Evolutionary conservation across 2,888 invertebrate species (phyloP).

Genomic region (Cremastinae sp.): DNA sequence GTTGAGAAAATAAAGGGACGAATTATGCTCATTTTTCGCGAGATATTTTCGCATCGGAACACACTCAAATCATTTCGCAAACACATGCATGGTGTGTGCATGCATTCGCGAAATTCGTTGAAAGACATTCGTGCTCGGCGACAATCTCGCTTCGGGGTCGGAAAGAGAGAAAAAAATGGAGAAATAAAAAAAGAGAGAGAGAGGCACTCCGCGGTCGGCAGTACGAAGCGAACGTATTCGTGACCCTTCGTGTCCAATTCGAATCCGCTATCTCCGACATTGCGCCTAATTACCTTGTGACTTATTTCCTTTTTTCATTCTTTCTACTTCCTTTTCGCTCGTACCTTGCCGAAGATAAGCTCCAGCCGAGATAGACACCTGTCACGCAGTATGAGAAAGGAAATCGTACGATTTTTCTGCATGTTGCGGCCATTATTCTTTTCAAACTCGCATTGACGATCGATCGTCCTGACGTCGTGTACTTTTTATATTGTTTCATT

Average conservation of each 20-base stretch:
- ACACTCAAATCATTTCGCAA: slow-evolving; percentile 34
- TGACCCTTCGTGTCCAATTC: slow-evolving; percentile 70
- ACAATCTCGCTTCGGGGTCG: slow-evolving; percentile 50
- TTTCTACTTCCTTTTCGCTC: slow-evolving; percentile 23
- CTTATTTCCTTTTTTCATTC: slow-evolving; percentile 63
- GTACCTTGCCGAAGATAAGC: slow-evolving; percentile 38
- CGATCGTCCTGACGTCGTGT: not conserved
- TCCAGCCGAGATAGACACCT: slow-evolving; percentile 41
- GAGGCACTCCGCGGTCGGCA: slow-evolving; percentile 35
- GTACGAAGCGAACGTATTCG: slow-evolving; percentile 47
- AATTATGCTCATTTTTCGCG: not conserved
- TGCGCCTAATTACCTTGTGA: slow-evolving; percentile 71
- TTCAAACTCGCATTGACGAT: not conserved
- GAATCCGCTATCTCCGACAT: slow-evolving; percentile 69
- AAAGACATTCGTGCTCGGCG: slow-evolving; percentile 55
- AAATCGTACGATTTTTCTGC: slow-evolving; percentile 30
- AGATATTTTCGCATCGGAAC: slow-evolving; percentile 14
- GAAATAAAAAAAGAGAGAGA: no score
- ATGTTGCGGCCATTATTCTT: not conserved
- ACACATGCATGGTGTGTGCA: slow-evolving; percentile 28
- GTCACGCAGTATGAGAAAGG: slow-evolving; percentile 51
- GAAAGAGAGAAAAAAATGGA: slow-evolving; percentile 14
- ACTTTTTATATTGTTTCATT: not conserved
- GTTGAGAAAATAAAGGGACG: not conserved
- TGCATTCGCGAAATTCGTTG: slow-evolving; percentile 36